Percentiles rank a stretch among this genome's conserved stretches.
Evolutionary conservation across 2,888 invertebrate genomes (phyloP).

Genomic region (Bibio marci): DNA sequence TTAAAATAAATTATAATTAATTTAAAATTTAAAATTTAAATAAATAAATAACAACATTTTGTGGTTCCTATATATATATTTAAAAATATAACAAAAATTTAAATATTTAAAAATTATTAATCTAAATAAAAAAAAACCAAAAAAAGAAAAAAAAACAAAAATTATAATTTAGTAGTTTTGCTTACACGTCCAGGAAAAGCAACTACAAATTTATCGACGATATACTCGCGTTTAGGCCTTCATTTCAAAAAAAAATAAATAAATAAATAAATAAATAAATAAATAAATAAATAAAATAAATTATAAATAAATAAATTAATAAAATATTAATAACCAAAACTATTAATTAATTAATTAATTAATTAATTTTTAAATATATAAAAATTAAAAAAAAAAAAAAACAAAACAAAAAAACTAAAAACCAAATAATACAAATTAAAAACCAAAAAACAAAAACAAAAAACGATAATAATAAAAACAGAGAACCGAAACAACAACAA

Average conservation of each 20-base stretch:
- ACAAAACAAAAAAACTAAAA: conserved; percentile 6
- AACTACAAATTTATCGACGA: conserved; percentile 39
- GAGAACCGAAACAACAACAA: conserved; percentile 11
- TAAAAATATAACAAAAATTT: too few relatives aligned
- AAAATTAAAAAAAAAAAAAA: background rate
- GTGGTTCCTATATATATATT: conserved; percentile 16
- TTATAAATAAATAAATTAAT: conserved; percentile 6
- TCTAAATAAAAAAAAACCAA: conserved; percentile 10
- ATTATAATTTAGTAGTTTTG: conserved; percentile 15
- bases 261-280: conserved; percentile 16
- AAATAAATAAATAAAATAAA: conserved; percentile 15
- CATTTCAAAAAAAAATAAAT: conserved; percentile 37
- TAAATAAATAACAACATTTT: conserved; percentile 15
- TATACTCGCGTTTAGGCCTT: conserved; percentile 49
- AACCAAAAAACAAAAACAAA: conserved; percentile 6
- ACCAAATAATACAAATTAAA: conserved; percentile 5
- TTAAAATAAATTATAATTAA: background rate
- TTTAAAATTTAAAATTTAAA: conserved; percentile 8
- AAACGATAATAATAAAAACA: conserved; percentile 8
- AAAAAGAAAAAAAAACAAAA: too few relatives aligned
- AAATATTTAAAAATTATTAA: too few relatives aligned
- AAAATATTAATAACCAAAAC: conserved; percentile 2
- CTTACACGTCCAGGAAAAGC: conserved; percentile 18
- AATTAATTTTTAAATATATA: background rate
- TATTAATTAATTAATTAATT: conserved; percentile 2